These are phyloP conservation scores for Pteropus rufus DNA, from an alignment of 2,797 vertebrate species.

Conservation along the genomic window DNA sequence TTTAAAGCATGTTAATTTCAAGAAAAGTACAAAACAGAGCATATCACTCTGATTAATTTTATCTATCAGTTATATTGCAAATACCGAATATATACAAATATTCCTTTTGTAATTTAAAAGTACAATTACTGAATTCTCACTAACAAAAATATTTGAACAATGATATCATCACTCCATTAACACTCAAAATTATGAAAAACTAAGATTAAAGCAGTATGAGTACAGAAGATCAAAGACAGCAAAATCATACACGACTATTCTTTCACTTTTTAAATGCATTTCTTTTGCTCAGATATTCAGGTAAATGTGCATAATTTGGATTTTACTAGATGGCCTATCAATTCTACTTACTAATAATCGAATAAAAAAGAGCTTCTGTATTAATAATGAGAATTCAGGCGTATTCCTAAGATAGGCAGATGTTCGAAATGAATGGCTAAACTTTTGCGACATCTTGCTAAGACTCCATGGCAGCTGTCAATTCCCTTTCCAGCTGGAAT, in stretches of 20 bases:
- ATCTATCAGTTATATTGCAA: background rate
- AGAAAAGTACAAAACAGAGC: background rate
- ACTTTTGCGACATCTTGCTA: background rate
- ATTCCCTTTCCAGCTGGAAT: background rate
- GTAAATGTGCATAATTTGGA: background rate
- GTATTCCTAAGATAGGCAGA: background rate
- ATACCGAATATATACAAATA: background rate
- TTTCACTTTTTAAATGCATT: background rate
- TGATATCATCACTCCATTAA: background rate
- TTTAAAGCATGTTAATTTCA: background rate
- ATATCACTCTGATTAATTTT: background rate
- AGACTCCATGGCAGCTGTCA: background rate
- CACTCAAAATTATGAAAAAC: background rate
- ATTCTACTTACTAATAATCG: background rate
- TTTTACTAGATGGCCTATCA: background rate
- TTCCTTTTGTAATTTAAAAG: background rate
- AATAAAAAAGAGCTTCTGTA: background rate
- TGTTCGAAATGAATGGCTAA: background rate
- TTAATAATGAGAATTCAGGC: background rate
- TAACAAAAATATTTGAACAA: background rate
- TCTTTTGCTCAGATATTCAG: background rate
- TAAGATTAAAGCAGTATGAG: background rate
- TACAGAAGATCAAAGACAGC: background rate
- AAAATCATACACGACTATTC: background rate
- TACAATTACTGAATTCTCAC: background rate